A percentile compares a stretch with the other conserved stretches of the same genome.
These are phyloP conservation scores for Ambastaia sidthimunki DNA, from an alignment of 2,797 vertebrate species.

Conservation along the genomic window DNA sequence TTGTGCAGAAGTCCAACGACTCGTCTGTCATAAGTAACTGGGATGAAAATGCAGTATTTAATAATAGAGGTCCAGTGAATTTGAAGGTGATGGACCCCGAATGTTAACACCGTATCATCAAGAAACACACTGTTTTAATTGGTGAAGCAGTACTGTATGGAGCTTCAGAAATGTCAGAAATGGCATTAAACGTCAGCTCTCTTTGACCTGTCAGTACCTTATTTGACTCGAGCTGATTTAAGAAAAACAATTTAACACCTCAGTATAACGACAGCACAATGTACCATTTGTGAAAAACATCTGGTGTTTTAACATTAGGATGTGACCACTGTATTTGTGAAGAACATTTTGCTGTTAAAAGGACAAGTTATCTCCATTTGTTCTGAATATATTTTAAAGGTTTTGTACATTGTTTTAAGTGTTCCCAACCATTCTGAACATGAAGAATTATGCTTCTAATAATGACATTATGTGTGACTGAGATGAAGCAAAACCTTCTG, in stretches of 20 bases:
- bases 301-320: neutral
- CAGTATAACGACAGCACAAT: conserved; percentile 15
- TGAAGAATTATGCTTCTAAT: neutral
- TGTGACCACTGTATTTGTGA: neutral
- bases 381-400: neutral
- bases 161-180: conserved; percentile 3
- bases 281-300: conserved; percentile 33
- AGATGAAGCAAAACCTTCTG: conserved; percentile 35
- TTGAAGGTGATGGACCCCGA: neutral
- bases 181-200: neutral
- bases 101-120: neutral
- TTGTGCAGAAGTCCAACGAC: conserved; percentile 73
- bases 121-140: neutral
- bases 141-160: conserved; percentile 4
- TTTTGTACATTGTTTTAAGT: neutral
- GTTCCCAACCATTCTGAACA: neutral
- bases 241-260: conserved; percentile 18
- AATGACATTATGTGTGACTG: neutral
- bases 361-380: neutral
- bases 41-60: neutral
- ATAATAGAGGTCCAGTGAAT: neutral
- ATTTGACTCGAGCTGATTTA: neutral
- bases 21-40: conserved; percentile 26
- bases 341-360: no score
- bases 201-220: conserved; percentile 28